These are phyloP conservation scores for Pocillopora grandis DNA, from an alignment of 92 coral and sea anemone genomes.

Conservation along the genomic window DNA sequence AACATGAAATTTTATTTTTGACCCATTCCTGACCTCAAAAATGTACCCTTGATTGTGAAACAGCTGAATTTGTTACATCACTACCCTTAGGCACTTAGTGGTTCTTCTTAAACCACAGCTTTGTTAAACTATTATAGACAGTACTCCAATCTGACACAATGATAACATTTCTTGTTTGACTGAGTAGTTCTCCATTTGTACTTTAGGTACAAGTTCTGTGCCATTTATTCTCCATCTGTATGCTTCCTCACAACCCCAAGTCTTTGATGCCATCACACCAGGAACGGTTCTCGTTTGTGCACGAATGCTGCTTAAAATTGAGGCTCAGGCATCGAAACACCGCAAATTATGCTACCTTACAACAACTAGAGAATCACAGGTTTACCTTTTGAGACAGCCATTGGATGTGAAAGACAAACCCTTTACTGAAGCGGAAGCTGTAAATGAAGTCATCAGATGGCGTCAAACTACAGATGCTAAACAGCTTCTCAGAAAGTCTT, in stretches of 20 bases:
- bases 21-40: no score
- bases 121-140: no score
- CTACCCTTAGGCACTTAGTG: not conserved
- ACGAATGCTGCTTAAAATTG: conserved; percentile 55
- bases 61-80: not conserved
- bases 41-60: no score
- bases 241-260: conserved; percentile 58
- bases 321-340: conserved; percentile 27
- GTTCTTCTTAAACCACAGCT: not conserved
- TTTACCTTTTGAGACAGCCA: conserved; percentile 41
- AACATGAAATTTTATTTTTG: no score
- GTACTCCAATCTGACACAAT: no score
- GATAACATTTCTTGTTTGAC: not conserved
- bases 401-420: conserved; percentile 44
- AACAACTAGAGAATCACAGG: conserved; percentile 52
- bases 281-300: conserved; percentile 59
- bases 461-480: conserved; percentile 51
- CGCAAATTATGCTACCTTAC: conserved; percentile 34
- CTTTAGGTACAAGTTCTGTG: conserved; percentile 40
- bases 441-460: conserved; percentile 44
- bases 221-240: conserved; percentile 59
- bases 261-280: conserved; percentile 37
- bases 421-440: conserved; percentile 14
- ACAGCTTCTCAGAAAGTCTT: conserved; percentile 40
- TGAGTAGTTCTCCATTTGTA: not conserved